These are phyloP conservation scores for Lathamus discolor DNA, from an alignment of 2,113 vertebrate genomes.

Conservation along the genomic window DNA sequence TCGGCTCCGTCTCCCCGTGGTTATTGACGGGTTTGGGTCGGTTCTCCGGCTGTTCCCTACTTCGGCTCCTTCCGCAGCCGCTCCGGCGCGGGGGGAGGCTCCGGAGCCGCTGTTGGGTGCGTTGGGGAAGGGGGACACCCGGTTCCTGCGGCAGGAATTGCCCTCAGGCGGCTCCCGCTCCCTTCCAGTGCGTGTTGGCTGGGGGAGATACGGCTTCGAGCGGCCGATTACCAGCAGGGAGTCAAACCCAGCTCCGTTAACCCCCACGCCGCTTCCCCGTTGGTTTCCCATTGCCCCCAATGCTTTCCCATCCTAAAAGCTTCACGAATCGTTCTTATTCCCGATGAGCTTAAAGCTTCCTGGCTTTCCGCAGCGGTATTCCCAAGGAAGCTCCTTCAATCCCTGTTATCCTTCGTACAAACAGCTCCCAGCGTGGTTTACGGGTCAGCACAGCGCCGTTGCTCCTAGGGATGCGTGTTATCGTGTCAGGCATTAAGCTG, in stretches of 20 bases:
- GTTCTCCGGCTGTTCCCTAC: neutral
- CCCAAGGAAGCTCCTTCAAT: neutral
- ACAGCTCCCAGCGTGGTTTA: accelerated
- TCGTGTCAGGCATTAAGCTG: neutral
- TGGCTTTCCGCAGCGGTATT: accelerated
- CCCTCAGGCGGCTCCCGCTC: neutral
- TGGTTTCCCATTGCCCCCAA: accelerated
- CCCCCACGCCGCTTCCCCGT: accelerated
- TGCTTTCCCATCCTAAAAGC: neutral
- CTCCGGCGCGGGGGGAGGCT: neutral
- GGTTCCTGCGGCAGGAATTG: neutral
- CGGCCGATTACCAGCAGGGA: neutral
- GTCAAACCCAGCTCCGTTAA: neutral
- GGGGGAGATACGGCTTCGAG: neutral
- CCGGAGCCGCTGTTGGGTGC: neutral
- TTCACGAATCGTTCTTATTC: no score
- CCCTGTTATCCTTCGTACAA: neutral
- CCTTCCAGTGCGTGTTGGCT: neutral
- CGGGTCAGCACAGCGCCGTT: neutral
- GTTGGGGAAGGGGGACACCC: neutral
- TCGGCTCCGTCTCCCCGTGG: no score
- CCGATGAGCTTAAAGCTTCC: accelerated
- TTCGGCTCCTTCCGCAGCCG: accelerated
- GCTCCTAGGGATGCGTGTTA: accelerated
- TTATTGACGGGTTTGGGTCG: neutral